These are phyloP conservation scores for Pipistrellus nathusii DNA, from an alignment of 2,797 vertebrate species.

Conservation along the genomic window DNA sequence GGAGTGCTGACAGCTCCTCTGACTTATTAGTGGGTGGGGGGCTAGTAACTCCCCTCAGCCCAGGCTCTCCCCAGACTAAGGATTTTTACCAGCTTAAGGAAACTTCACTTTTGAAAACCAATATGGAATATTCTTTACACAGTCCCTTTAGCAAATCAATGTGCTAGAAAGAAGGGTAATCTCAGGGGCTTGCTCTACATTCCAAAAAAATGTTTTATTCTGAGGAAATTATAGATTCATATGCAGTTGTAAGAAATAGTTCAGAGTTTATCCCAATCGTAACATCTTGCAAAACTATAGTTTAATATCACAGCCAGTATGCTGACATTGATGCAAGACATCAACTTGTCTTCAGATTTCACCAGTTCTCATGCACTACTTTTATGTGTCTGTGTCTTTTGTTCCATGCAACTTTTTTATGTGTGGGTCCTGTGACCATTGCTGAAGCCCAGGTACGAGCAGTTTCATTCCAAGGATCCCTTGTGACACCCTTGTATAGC, in stretches of 20 bases:
- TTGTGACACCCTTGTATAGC: neutral
- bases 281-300: neutral
- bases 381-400: neutral
- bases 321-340: neutral
- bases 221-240: neutral
- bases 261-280: neutral
- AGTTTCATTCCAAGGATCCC: neutral
- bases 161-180: neutral
- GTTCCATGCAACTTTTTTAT: neutral
- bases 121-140: slow-evolving; percentile 25
- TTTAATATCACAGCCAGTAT: neutral
- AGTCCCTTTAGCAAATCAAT: slow-evolving; percentile 10
- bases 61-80: neutral
- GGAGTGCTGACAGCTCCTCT: neutral
- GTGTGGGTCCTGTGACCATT: neutral
- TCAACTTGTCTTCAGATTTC: neutral
- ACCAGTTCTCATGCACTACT: neutral
- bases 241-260: neutral
- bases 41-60: neutral
- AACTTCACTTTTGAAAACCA: neutral
- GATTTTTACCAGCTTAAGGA: neutral
- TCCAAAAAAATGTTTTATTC: neutral
- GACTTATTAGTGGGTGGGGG: neutral
- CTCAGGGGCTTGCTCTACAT: neutral
- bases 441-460: neutral